Conservation (phyloP, 2,888 invertebrate genomes). For the Gari tellinella region DNA sequence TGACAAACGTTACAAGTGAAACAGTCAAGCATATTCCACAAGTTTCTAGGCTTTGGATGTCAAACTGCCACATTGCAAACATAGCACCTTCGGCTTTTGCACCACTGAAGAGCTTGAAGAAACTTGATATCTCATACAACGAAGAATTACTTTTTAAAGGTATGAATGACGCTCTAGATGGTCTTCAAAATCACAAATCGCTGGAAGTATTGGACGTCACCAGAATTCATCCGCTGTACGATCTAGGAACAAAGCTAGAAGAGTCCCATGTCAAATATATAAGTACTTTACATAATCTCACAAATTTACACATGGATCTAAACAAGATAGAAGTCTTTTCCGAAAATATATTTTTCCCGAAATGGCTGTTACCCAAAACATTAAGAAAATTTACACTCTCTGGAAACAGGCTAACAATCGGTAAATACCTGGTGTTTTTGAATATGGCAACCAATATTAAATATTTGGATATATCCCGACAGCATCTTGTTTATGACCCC, state of each 20-base stretch:
- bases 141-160: slow-evolving; percentile 32
- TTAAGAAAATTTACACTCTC: slow-evolving; percentile 21
- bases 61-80: slow-evolving; percentile 19
- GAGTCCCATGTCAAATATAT: slow-evolving; percentile 18
- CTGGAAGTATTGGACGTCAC: slow-evolving; percentile 28
- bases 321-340: slow-evolving; percentile 56
- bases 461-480: slow-evolving; percentile 41
- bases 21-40: slow-evolving; percentile 25
- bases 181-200: slow-evolving; percentile 26
- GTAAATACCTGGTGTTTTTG: slow-evolving; percentile 16
- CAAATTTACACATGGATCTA: slow-evolving; percentile 37
- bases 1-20: background rate
- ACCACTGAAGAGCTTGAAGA: slow-evolving; percentile 20
- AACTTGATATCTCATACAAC: slow-evolving; percentile 49
- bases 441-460: slow-evolving; percentile 4
- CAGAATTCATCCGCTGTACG: slow-evolving; percentile 27
- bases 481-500: slow-evolving; percentile 47
- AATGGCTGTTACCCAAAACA: slow-evolving; percentile 6
- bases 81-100: slow-evolving; percentile 26
- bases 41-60: slow-evolving; percentile 20
- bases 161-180: slow-evolving; percentile 38
- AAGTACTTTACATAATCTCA: slow-evolving; percentile 27
- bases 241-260: slow-evolving; percentile 22
- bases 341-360: slow-evolving; percentile 8
- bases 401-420: slow-evolving; percentile 43